phyloP scores from a whole-genome alignment of 2,797 vertebrate species.

The Spea hammondii region DNA sequence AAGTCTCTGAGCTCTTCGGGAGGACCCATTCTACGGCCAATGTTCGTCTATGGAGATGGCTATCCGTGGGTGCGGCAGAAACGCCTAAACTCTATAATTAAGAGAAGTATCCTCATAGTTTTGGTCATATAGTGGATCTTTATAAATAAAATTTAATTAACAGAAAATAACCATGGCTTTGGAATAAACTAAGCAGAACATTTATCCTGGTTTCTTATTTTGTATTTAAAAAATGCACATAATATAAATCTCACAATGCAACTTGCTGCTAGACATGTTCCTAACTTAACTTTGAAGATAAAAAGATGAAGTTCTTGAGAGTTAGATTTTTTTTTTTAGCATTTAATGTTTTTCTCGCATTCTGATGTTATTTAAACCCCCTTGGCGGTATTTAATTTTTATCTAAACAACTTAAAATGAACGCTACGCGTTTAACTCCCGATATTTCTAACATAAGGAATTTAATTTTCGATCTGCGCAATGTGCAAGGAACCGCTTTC shows the following conservation, averaged over 20 bases:
- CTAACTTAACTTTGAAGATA: conserved; percentile 35
- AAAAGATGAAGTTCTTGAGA: conserved; percentile 40
- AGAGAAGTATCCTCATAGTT: too few relatives aligned
- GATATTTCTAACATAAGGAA: not conserved
- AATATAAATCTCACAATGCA: conserved; percentile 21
- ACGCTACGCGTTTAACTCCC: conserved; percentile 20
- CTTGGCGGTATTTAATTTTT: conserved; percentile 24
- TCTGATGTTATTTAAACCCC: conserved; percentile 43
- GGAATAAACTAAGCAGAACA: not conserved
- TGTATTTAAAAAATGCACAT: conserved; percentile 9
- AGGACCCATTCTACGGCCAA: too few relatives aligned
- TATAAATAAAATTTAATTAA: too few relatives aligned
- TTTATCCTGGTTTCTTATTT: not conserved
- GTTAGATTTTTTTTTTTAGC: conserved; percentile 16
- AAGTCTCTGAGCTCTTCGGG: too few relatives aligned
- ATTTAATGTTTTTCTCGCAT: conserved; percentile 31
- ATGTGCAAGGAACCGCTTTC: not conserved
- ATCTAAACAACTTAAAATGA: conserved; percentile 27
- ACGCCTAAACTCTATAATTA: too few relatives aligned
- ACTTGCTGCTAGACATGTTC: conserved; percentile 32
- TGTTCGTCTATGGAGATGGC: too few relatives aligned
- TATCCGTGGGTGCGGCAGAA: too few relatives aligned
- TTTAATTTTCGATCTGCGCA: conserved; percentile 1
- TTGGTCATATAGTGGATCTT: too few relatives aligned
- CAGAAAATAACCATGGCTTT: too few relatives aligned